These are phyloP conservation scores for Tenthredo mesomela DNA, from an alignment of 2,888 invertebrate genomes.

Conservation along the genomic window DNA sequence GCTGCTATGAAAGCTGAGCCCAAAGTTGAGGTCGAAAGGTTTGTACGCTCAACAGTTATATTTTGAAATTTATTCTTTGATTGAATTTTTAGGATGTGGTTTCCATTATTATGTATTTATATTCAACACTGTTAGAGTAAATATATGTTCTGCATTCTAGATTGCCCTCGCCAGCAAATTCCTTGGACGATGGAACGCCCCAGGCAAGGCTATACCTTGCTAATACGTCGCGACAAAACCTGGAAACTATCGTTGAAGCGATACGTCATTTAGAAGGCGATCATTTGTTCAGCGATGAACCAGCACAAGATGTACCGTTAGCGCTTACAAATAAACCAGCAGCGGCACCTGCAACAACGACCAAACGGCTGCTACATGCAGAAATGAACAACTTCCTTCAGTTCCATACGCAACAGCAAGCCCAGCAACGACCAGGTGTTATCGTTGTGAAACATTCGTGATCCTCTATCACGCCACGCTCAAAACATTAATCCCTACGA, in stretches of 20 bases:
- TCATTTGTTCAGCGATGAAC: constrained; percentile 92
- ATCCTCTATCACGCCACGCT: constrained; percentile 75
- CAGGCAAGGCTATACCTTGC: constrained; percentile 81
- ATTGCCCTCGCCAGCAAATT: constrained; percentile 81
- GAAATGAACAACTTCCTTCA: constrained; percentile 84
- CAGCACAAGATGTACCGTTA: constrained; percentile 76
- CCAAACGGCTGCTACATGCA: constrained; percentile 78
- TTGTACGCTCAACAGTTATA: constrained; percentile 8
- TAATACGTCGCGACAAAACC: constrained; percentile 93
- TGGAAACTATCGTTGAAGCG: constrained; percentile 99
- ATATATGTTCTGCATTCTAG: constrained; percentile 79
- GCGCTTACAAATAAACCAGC: constrained; percentile 74
- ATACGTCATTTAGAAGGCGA: constrained; percentile 98
- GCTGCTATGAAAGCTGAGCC: constrained; percentile 94
- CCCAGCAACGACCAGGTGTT: constrained; percentile 89
- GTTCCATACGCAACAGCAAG: constrained; percentile 78
- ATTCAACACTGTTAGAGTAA: constrained; percentile 57
- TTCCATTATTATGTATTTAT: constrained; percentile 54
- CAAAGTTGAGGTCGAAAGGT: constrained; percentile 86
- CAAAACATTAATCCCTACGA: constrained; percentile 58
- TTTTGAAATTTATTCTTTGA: background rate
- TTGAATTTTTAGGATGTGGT: background rate
- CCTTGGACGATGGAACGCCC: constrained; percentile 78
- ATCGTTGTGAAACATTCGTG: constrained; percentile 92
- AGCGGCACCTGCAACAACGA: constrained; percentile 65